Evolutionary conservation across 2,797 vertebrate genomes (phyloP).

Genomic region (Anisognathus igniventris): DNA sequence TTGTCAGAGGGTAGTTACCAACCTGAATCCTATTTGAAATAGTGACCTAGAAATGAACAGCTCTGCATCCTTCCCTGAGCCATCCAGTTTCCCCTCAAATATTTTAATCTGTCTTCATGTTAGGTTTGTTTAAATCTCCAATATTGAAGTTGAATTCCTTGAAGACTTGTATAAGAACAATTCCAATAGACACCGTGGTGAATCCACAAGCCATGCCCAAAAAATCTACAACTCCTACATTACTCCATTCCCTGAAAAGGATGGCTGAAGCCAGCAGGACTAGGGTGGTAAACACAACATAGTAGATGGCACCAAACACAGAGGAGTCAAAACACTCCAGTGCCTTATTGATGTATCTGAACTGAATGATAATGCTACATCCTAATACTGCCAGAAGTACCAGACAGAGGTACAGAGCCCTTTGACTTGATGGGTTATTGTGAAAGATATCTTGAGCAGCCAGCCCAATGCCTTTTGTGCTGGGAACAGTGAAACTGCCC

Average conservation of each 20-base stretch:
- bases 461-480: constrained; percentile 94
- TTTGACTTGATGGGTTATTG: constrained; percentile 72
- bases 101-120: constrained; percentile 81
- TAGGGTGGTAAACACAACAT: constrained; percentile 88
- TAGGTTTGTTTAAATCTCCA: constrained; percentile 78
- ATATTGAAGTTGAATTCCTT: constrained; percentile 87
- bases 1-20: background rate
- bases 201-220: constrained; percentile 90
- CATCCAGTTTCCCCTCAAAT: constrained; percentile 33
- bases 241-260: constrained; percentile 92
- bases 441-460: constrained; percentile 85
- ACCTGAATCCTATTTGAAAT: background rate
- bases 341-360: constrained; percentile 94
- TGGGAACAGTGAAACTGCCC: constrained; percentile 94
- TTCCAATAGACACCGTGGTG: constrained; percentile 86
- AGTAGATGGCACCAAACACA: constrained; percentile 93
- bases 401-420: constrained; percentile 83
- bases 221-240: constrained; percentile 82
- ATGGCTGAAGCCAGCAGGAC: constrained; percentile 90
- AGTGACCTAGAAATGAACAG: constrained; percentile 55
- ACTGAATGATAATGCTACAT: constrained; percentile 90
- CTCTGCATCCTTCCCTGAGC: constrained; percentile 41
- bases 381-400: constrained; percentile 81
- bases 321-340: constrained; percentile 90
- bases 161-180: constrained; percentile 88